Evolutionary conservation across 2,888 invertebrate genomes (phyloP).

Genomic region (Phyllotreta striolata): DNA sequence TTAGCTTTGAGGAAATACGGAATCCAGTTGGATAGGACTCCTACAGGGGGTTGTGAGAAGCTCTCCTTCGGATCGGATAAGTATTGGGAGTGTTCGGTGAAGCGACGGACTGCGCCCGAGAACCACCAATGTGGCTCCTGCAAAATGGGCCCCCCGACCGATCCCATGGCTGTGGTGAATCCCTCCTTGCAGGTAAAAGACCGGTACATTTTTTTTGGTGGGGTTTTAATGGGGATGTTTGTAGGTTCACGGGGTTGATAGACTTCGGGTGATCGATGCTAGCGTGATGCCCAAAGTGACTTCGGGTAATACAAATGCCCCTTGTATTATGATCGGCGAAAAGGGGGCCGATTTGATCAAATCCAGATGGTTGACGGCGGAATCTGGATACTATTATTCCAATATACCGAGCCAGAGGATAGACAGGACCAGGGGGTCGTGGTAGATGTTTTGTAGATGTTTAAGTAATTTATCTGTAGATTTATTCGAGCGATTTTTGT

Average conservation of each 20-base stretch:
- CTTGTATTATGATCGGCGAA: slow-evolving; percentile 73
- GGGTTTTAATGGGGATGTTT: slow-evolving; percentile 29
- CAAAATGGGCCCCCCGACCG: slow-evolving; percentile 68
- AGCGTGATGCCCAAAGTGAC: slow-evolving; percentile 73
- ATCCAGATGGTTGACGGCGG: slow-evolving; percentile 65
- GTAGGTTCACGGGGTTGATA: slow-evolving; percentile 70
- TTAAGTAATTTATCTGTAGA: slow-evolving; percentile 19
- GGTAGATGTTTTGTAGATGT: slow-evolving; percentile 39
- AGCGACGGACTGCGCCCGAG: slow-evolving; percentile 68
- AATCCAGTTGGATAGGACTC: slow-evolving; percentile 76
- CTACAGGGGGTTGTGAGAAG: slow-evolving; percentile 77
- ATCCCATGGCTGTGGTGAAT: slow-evolving; percentile 68
- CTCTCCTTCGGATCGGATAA: slow-evolving; percentile 73
- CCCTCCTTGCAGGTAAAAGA: slow-evolving; percentile 54
- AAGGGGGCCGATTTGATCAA: slow-evolving; percentile 73
- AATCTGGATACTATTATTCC: slow-evolving; percentile 57
- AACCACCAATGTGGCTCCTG: slow-evolving; percentile 73
- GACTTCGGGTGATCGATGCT: slow-evolving; percentile 74
- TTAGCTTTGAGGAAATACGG: slow-evolving; percentile 70
- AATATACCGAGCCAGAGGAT: slow-evolving; percentile 54
- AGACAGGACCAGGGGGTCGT: slow-evolving; percentile 56
- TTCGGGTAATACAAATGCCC: slow-evolving; percentile 76
- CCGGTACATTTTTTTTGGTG: not conserved
- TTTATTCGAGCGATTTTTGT: not conserved
- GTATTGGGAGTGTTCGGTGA: slow-evolving; percentile 70